Conservation (phyloP, 2,888 invertebrate genomes). For the Eupithecia subumbrata region DNA sequence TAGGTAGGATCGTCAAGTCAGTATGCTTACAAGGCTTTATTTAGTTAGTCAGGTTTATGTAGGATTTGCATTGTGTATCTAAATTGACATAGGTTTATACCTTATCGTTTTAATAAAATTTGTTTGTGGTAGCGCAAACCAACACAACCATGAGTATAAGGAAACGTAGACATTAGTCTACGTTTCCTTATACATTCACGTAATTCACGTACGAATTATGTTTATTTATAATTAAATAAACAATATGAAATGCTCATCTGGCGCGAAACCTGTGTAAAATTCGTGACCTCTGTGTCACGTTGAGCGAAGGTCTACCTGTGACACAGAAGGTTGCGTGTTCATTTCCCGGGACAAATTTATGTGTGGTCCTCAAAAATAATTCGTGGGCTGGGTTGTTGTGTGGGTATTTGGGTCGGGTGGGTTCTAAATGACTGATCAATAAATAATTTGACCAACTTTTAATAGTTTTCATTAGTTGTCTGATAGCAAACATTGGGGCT, state of each 20-base stretch:
- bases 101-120: neutral
- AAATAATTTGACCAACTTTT: no score
- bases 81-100: neutral
- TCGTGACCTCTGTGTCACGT: no score
- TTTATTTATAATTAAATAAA: no score
- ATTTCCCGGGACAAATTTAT: neutral
- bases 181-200: no score
- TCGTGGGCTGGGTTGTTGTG: neutral
- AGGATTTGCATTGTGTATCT: neutral
- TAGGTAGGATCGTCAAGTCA: neutral
- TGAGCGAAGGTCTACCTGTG: neutral
- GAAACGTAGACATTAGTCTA: neutral
- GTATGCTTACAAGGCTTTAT: neutral
- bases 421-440: neutral
- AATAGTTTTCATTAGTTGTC: no score
- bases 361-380: neutral
- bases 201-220: no score
- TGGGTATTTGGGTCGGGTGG: neutral
- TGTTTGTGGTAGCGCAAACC: neutral
- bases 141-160: neutral
- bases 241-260: no score
- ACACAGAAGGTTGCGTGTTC: neutral
- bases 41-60: neutral
- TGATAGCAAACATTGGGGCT: neutral
- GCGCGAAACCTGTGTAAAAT: neutral